Evolutionary conservation across 2,797 vertebrate species (phyloP), one percentile per base, ranked within the genome.

Genomic region (Gymnothorax javanicus): DNA sequence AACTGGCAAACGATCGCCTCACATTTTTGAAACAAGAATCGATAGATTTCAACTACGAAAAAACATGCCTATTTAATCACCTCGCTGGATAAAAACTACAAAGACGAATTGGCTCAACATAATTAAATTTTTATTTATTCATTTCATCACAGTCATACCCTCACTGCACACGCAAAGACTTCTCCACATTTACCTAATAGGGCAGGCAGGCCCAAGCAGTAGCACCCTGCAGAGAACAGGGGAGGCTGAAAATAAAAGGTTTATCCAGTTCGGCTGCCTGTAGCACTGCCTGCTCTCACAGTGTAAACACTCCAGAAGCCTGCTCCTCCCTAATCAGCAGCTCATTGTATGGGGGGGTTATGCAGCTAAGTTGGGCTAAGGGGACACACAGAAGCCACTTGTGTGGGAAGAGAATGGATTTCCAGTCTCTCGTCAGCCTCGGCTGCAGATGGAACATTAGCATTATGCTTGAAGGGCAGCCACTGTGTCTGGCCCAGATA

Each of bases 391-490:
- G 73, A 79, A 84, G 2, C 77, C 87, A 85, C 85, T 85, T 86
- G 64, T 77, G 83, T 62, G 11, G 13, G 60, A 69, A 52, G 84
- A 90, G 86, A 89, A 88, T 81, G 54, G 77, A 83, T 84, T 84
- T 88, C 87, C 52, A 84, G 79, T 87, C 59, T 43, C 83, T 57
- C 5, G 82, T 50, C 73, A 62, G 85, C 86, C 71, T 84, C 75
- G 67, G 86, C 69, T 69, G 57, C 71, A 57, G 87, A 75, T 86
- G 82, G 52, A 60, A 25, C 0, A 89, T 91, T 89, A 86, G 89
- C 88, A 90, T 91, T 87, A 50, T 15, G 73, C 58, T 82, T 90
- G 84, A 91, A 90, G 90, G 83, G 84, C 82, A 57, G 86, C 82
- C 82, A 88, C 87, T 77, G 84, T 88, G 84, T 82, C 43, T 83